Conservation (phyloP, 2,888 invertebrate species). For the Anthophora plumipes region DNA sequence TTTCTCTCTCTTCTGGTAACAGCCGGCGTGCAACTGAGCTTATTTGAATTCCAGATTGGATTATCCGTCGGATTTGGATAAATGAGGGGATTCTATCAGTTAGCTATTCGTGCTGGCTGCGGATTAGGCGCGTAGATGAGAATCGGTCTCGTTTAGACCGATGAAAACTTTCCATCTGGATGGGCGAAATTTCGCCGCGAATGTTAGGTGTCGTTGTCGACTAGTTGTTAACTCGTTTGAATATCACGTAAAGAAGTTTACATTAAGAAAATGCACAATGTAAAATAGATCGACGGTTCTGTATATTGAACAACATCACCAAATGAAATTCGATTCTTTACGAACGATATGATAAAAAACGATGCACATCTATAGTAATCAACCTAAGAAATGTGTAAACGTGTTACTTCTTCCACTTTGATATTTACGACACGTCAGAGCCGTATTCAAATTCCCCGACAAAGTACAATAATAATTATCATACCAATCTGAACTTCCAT, state of each 20-base stretch:
- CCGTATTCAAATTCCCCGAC: background rate
- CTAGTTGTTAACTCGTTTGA: too few species aligned
- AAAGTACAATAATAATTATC: slow-evolving; percentile 21
- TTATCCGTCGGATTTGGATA: slow-evolving; percentile 81
- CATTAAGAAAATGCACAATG: too few species aligned
- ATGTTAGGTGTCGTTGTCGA: too few species aligned
- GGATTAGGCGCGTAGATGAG: slow-evolving; percentile 63
- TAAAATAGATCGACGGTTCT: too few species aligned
- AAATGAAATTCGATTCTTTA: too few species aligned
- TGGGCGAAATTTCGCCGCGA: slow-evolving; percentile 30
- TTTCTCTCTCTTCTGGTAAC: slow-evolving; percentile 50
- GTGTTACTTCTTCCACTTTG: too few species aligned
- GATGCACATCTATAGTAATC: too few species aligned
- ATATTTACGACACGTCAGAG: too few species aligned
- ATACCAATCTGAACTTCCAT: slow-evolving; percentile 27
- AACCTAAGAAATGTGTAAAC: too few species aligned
- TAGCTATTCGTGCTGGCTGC: slow-evolving; percentile 61
- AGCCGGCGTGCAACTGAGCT: slow-evolving; percentile 68
- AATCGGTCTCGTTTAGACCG: slow-evolving; percentile 41
- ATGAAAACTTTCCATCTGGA: slow-evolving; percentile 14
- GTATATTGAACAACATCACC: too few species aligned
- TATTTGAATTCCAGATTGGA: slow-evolving; percentile 83
- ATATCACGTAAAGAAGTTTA: too few species aligned
- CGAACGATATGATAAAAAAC: too few species aligned
- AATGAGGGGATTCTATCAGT: slow-evolving; percentile 79